Percentiles rank a stretch among this genome's conserved stretches.
Evolutionary conservation across 2,888 invertebrate species (phyloP).

Genomic region (Drosophila dives): DNA sequence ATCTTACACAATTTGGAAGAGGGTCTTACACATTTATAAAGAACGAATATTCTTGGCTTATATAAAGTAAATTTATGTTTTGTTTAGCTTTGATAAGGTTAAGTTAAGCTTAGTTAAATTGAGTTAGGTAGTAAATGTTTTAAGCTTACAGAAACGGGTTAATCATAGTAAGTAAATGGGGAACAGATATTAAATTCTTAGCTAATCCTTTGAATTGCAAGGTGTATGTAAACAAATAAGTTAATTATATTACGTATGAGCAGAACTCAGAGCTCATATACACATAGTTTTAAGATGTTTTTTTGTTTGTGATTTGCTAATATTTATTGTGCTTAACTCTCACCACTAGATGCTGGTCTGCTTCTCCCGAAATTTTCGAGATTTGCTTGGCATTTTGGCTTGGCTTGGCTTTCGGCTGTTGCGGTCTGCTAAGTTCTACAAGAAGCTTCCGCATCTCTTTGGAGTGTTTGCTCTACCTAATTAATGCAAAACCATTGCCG

Average conservation of each 20-base stretch:
- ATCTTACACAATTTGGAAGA: neutral
- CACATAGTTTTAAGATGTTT: neutral
- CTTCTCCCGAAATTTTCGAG: neutral
- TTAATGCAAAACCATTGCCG: conserved; percentile 63
- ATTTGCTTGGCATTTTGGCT: conserved; percentile 27
- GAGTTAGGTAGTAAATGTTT: neutral
- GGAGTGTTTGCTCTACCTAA: conserved; percentile 46
- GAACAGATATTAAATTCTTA: neutral
- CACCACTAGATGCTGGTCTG: neutral
- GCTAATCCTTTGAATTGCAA: neutral
- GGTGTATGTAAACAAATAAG: neutral
- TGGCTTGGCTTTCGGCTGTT: conserved; percentile 26
- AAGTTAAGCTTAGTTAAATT: neutral
- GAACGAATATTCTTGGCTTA: neutral
- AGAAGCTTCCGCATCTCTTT: conserved; percentile 19
- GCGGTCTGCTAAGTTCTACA: conserved; percentile 50
- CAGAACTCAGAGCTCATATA: neutral
- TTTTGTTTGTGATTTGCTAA: neutral
- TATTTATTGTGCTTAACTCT: neutral
- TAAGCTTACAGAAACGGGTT: neutral
- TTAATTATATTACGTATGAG: neutral
- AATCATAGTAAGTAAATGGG: neutral
- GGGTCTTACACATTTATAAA: neutral
- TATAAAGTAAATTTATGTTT: neutral
- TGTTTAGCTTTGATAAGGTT: neutral